phyloP scores from a whole-genome alignment of 2,888 invertebrate species.

The Pammene fasciana region DNA sequence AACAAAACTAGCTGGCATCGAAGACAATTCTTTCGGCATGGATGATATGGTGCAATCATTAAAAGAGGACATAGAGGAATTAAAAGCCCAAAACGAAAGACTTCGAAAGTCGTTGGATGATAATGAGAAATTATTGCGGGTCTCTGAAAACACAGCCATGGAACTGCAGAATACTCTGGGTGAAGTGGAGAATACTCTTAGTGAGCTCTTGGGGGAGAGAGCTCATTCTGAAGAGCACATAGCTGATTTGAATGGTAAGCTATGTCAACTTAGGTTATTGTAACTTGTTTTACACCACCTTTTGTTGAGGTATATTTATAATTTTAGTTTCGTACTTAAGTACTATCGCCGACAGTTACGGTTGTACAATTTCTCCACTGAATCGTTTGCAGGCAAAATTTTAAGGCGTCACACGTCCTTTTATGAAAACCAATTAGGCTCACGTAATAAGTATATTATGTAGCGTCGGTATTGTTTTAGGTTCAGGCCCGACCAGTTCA shows the following conservation, averaged over 20 bases:
- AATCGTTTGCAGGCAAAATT: too few species aligned
- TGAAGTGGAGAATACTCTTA: constrained; percentile 89
- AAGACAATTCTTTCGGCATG: constrained; percentile 88
- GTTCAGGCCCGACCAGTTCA: too few species aligned
- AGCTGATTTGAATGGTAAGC: constrained; percentile 73
- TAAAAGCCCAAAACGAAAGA: constrained; percentile 85
- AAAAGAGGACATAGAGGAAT: constrained; percentile 85
- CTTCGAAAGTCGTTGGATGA: constrained; percentile 85
- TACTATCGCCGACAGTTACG: too few species aligned
- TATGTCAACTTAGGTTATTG: not conserved
- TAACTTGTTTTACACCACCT: not conserved
- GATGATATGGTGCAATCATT: constrained; percentile 88
- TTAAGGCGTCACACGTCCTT: too few species aligned
- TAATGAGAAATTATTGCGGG: constrained; percentile 81
- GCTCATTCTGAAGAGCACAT: constrained; percentile 78
- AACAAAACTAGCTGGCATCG: constrained; percentile 84
- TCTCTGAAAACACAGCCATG: constrained; percentile 91
- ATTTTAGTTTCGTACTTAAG: too few species aligned
- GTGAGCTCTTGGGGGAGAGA: constrained; percentile 78
- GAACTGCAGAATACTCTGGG: constrained; percentile 90
- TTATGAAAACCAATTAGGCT: too few species aligned
- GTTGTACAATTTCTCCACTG: too few species aligned
- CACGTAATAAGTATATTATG: too few species aligned
- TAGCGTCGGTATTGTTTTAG: too few species aligned
- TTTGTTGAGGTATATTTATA: too few species aligned